These are phyloP conservation scores for Crotalus viridis DNA, from an alignment of 2,113 vertebrate species.

Conservation along the genomic window DNA sequence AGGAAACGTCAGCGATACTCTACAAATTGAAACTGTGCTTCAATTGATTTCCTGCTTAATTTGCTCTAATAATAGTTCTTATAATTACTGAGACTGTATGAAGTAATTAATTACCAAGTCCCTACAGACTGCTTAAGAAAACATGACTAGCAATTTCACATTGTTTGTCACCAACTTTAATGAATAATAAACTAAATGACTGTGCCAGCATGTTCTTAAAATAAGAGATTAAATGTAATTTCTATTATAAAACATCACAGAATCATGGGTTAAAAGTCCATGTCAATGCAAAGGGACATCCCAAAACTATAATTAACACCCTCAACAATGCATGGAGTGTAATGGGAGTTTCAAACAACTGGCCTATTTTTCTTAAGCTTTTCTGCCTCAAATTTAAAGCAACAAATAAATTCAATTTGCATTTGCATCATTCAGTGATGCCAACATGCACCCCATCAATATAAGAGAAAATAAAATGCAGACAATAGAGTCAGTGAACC, in stretches of 20 bases:
- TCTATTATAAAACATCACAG: conserved; percentile 15
- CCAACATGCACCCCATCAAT: conserved; percentile 49
- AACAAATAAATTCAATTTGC: conserved; percentile 60
- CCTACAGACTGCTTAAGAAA: conserved; percentile 5
- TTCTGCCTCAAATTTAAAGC: conserved; percentile 69
- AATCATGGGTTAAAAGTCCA: conserved; percentile 30
- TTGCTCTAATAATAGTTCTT: conserved; percentile 20
- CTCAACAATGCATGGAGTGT: conserved; percentile 28
- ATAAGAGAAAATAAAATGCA: conserved; percentile 54
- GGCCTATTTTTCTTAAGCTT: conserved; percentile 62
- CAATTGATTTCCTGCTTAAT: conserved; percentile 28
- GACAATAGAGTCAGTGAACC: conserved; percentile 53
- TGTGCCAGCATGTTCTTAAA: background rate
- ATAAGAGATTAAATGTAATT: conserved; percentile 1
- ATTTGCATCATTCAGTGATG: conserved; percentile 56
- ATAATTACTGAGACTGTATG: background rate
- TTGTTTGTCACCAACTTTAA: background rate
- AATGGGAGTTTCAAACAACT: conserved; percentile 50
- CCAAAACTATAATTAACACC: conserved; percentile 34
- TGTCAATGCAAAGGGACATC: background rate
- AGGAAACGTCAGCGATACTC: conserved; percentile 43
- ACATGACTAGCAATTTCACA: background rate
- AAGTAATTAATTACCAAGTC: background rate
- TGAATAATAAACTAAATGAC: background rate
- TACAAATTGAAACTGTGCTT: conserved; percentile 35